Evolutionary conservation across 2,888 invertebrate species (phyloP).

Genomic region (Leptopilina drosophilae): DNA sequence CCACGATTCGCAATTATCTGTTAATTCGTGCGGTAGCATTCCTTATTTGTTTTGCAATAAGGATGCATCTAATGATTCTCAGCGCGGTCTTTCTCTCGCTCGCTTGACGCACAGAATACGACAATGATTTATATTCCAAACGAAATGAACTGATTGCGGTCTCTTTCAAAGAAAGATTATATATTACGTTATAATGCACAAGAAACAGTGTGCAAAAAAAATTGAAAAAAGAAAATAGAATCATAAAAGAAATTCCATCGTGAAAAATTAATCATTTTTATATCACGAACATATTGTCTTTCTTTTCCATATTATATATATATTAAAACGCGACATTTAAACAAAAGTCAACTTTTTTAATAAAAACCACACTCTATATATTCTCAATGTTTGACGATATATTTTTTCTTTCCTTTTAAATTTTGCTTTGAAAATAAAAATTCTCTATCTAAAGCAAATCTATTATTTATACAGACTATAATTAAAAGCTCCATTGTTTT

Average conservation of each 20-base stretch:
- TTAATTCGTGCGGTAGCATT: constrained; percentile 52
- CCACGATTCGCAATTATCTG: constrained; percentile 54
- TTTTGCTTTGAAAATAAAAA: background rate
- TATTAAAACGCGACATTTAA: background rate
- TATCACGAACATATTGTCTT: too few species aligned
- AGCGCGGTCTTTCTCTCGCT: background rate
- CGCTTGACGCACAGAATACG: background rate
- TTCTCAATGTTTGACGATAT: too few species aligned
- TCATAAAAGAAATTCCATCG: too few species aligned
- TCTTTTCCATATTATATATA: too few species aligned
- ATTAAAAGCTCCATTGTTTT: background rate
- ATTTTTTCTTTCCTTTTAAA: too few species aligned
- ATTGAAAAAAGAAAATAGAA: too few species aligned
- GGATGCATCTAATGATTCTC: constrained; percentile 45
- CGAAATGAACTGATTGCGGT: constrained; percentile 27
- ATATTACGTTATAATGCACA: background rate
- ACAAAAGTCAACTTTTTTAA: background rate
- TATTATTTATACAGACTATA: constrained; percentile 5
- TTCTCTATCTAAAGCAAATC: background rate
- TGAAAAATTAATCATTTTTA: too few species aligned
- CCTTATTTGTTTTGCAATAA: constrained; percentile 50
- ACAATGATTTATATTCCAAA: constrained; percentile 29
- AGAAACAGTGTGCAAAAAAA: too few species aligned
- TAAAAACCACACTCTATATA: background rate
- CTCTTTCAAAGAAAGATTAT: constrained; percentile 29